Percentiles rank a stretch among this genome's conserved stretches.
Conservation (phyloP, 1,140 invertebrate species). For the Heliconius eleuchia region DNA sequence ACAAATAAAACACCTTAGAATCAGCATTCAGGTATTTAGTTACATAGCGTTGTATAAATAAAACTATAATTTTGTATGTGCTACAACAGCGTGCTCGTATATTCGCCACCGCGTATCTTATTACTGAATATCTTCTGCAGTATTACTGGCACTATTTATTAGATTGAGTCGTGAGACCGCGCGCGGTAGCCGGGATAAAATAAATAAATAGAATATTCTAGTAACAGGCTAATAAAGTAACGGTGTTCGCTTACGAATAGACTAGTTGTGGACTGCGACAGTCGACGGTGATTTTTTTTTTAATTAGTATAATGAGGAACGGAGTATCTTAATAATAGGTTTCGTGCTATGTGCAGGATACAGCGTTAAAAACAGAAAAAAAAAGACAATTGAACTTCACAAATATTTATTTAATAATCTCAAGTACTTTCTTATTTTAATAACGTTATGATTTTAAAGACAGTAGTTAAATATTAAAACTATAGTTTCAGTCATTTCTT, state of each 20-base stretch:
- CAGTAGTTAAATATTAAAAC: no score
- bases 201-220: conserved; percentile 64
- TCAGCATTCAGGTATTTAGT: conserved; percentile 34
- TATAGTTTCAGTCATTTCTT: no score
- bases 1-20: conserved; percentile 30
- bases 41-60: conserved; percentile 36
- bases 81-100: conserved; percentile 52
- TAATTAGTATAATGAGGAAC: neutral
- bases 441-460: no score
- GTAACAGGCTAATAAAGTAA: conserved; percentile 44
- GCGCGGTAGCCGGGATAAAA: conserved; percentile 59
- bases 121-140: conserved; percentile 66
- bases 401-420: no score
- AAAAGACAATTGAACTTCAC: no score
- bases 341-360: no score
- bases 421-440: no score
- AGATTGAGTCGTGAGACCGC: conserved; percentile 75
- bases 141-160: conserved; percentile 73
- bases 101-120: conserved; percentile 68
- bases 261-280: conserved; percentile 21
- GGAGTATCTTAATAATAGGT: no score
- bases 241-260: conserved; percentile 37
- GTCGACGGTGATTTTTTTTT: neutral
- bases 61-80: conserved; percentile 63
- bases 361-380: no score